Evolutionary conservation across 2,113 vertebrate species (phyloP), one percentile per base, ranked within the genome.

Genomic region (Bubalus kerabau): DNA sequence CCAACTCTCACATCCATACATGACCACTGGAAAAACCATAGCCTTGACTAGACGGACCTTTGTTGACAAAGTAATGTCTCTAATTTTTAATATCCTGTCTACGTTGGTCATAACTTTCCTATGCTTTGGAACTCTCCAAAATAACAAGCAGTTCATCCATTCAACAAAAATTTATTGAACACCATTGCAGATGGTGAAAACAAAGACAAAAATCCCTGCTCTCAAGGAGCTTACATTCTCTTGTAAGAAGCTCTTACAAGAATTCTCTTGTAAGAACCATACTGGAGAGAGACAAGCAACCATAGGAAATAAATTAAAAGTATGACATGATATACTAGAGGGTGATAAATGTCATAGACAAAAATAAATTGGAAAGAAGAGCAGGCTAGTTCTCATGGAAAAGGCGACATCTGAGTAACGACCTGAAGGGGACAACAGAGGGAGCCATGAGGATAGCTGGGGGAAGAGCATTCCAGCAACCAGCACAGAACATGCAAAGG

Each of bases 161-260:
- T 60, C 74, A 84, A 83, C 40, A 76, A 74, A 46, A 84, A 46
- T 80, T 19, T 76, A 88, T 62, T 83, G 46, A 91, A 43, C 48
- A 9, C 17, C 54, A 2, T 54, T 52, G 23, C 60, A 86, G 59
- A 78, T 59, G 52, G 16, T 43, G 8, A 60, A 76, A 85, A 67
- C 56, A 71, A 81, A 90, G 60, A 59, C 30, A 88, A 93, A 95
- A 90, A 43, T 24, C 40, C 91, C 94, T 91, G 36, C 78, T 89
- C 90, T 95, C 43, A 56, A 82, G 54, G 94, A 94, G n/a, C 48
- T 93, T 85, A 46, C 54, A 88, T 85, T 88, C 54, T 91, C 92
- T 60, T 36, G 19, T 12, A 71, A 71, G 64, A 71, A 12, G 5
- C 64, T 71, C n/a, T 36, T 36, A 71, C 19, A 71, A 71, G 64